Evolutionary conservation across 2,113 vertebrate genomes (phyloP).

Genomic region (Myanophis thanlyinensis): DNA sequence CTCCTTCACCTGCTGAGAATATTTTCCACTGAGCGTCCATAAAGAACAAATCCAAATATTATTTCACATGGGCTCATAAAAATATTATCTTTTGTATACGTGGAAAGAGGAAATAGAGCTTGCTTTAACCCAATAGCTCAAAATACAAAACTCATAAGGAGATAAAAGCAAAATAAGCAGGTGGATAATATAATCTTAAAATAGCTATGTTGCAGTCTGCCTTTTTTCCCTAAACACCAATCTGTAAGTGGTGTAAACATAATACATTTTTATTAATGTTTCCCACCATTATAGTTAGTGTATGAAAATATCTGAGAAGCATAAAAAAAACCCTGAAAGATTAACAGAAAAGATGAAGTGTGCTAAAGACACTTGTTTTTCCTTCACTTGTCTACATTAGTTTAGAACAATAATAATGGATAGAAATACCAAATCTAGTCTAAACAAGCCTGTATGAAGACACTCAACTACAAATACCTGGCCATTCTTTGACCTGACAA

Average conservation of each 20-base stretch:
- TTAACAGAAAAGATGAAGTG: not conserved
- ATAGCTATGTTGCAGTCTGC: not conserved
- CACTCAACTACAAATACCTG: not conserved
- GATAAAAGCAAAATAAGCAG: constrained; percentile 24
- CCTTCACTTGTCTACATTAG: not conserved
- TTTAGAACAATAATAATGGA: not conserved
- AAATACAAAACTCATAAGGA: not conserved
- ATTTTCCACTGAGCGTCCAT: not conserved
- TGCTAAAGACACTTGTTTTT: not conserved
- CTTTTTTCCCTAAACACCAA: not conserved
- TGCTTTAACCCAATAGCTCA: not conserved
- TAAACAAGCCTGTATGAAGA: not conserved
- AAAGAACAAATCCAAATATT: constrained; percentile 21
- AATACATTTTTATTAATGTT: constrained; percentile 9
- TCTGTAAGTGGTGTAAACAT: not conserved
- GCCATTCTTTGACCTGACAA: not conserved
- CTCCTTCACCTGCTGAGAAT: constrained; percentile 18
- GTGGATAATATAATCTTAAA: not conserved
- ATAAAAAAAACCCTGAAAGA: not conserved
- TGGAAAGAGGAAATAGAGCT: not conserved
- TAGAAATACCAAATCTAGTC: not conserved
- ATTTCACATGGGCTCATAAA: constrained; percentile 27
- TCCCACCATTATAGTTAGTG: not conserved
- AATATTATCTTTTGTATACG: constrained; percentile 13
- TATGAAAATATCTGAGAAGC: not conserved